Conservation (phyloP, 2,888 invertebrate species). For the Pterostichus madidus region DNA sequence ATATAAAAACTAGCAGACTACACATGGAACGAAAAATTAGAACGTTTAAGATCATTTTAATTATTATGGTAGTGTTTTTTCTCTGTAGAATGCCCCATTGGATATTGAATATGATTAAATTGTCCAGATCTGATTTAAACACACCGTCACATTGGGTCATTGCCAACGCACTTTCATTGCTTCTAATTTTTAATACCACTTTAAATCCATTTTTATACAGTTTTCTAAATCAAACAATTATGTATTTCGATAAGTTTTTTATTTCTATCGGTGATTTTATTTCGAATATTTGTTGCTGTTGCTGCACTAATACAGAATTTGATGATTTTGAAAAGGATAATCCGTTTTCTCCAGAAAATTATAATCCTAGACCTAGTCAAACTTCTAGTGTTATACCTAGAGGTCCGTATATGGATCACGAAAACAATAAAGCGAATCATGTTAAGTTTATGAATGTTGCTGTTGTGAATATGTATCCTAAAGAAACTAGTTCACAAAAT, state of each 20-base stretch:
- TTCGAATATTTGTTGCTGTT: slow-evolving; percentile 74
- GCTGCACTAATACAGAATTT: slow-evolving; percentile 74
- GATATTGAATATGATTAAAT: slow-evolving; percentile 78
- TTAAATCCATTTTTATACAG: slow-evolving; percentile 82
- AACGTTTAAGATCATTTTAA: slow-evolving; percentile 80
- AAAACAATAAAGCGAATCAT: slow-evolving; percentile 31
- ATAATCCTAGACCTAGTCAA: slow-evolving; percentile 59
- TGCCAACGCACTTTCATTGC: slow-evolving; percentile 77
- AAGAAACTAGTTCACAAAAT: slow-evolving; percentile 32
- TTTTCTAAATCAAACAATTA: slow-evolving; percentile 79
- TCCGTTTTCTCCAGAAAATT: slow-evolving; percentile 70
- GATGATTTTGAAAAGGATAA: slow-evolving; percentile 74
- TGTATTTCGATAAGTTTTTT: slow-evolving; percentile 70
- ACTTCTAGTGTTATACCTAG: slow-evolving; percentile 57
- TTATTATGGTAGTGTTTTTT: slow-evolving; percentile 79
- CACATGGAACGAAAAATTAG: slow-evolving; percentile 78
- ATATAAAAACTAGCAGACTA: slow-evolving; percentile 69
- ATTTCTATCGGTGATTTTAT: slow-evolving; percentile 72
- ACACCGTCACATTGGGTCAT: slow-evolving; percentile 76
- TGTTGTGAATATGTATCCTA: slow-evolving; percentile 50
- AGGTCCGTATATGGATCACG: slow-evolving; percentile 57
- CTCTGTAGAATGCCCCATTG: slow-evolving; percentile 80
- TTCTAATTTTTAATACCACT: slow-evolving; percentile 79
- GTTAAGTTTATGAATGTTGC: slow-evolving; percentile 49
- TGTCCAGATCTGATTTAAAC: slow-evolving; percentile 72